Percentiles rank a stretch among this genome's conserved stretches.
These are phyloP conservation scores for Octodon degus DNA, from an alignment of 2,113 vertebrate genomes.

Conservation along the genomic window DNA sequence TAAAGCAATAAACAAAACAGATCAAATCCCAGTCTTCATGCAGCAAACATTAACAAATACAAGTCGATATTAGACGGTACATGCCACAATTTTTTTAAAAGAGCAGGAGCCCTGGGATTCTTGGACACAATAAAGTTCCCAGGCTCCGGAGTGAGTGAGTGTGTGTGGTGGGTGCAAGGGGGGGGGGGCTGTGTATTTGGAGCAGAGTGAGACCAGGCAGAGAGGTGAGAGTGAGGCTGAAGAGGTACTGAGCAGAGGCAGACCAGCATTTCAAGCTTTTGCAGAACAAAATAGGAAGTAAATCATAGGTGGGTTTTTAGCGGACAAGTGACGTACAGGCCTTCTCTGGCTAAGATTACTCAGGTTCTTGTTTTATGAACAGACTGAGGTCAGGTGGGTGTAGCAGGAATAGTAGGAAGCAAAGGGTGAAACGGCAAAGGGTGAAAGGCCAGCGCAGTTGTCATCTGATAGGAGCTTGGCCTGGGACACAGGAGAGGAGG, in stretches of 20 bases:
- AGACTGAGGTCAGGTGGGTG: background rate
- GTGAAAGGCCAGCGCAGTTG: background rate
- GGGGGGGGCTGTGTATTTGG: background rate
- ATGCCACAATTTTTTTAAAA: background rate
- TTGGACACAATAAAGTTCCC: background rate
- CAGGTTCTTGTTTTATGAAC: background rate
- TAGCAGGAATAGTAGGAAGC: background rate
- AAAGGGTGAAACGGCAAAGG: background rate
- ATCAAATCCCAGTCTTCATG: background rate
- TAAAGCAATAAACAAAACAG: background rate
- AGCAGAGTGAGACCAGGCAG: background rate
- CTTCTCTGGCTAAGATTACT: background rate
- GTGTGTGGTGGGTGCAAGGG: accelerated
- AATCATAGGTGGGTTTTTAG: background rate
- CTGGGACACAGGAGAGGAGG: background rate
- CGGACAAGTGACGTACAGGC: background rate
- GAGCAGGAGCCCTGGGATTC: background rate
- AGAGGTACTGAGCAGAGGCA: background rate
- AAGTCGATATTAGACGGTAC: background rate
- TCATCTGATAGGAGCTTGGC: background rate
- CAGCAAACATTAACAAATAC: background rate
- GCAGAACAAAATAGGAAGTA: background rate
- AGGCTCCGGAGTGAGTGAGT: background rate
- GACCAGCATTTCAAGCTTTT: background rate
- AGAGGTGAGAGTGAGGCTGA: background rate